Conservation (phyloP, 2,113 vertebrate genomes). For the Lota lota region DNA sequence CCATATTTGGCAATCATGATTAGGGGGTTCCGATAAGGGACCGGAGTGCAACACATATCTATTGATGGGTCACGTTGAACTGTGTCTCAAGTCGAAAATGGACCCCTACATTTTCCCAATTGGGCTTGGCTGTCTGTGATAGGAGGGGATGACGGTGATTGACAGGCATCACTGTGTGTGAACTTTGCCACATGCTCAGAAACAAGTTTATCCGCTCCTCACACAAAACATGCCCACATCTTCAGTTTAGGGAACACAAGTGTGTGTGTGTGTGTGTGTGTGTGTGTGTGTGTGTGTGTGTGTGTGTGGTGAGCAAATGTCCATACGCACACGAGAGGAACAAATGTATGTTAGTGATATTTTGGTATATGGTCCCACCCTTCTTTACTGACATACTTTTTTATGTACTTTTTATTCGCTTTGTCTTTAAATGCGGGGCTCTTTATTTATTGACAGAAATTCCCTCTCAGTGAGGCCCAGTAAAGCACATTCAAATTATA, state of each 20-base stretch:
- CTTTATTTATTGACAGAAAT: slow-evolving; percentile 70
- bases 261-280: slow-evolving; percentile 41
- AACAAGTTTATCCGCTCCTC: no score
- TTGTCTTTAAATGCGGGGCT: slow-evolving; percentile 63
- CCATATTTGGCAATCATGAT: slow-evolving; percentile 48
- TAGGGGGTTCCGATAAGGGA: slow-evolving; percentile 65
- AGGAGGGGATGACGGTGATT: slow-evolving; percentile 52
- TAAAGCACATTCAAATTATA: slow-evolving; percentile 73
- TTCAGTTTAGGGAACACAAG: slow-evolving; percentile 3
- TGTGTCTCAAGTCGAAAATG: slow-evolving; percentile 47
- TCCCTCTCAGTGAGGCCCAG: slow-evolving; percentile 64
- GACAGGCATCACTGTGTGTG: slow-evolving; percentile 63
- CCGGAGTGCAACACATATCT: slow-evolving; percentile 52
- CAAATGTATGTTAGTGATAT: neutral
- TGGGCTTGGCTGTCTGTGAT: slow-evolving; percentile 51
- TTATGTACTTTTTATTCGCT: slow-evolving; percentile 45
- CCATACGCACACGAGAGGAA: neutral
- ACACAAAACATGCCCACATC: no score
- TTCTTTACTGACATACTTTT: slow-evolving; percentile 21
- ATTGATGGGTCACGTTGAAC: slow-evolving; percentile 50
- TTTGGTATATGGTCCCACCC: slow-evolving; percentile 4
- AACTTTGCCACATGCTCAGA: slow-evolving; percentile 47
- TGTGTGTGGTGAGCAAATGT: neutral
- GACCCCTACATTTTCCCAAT: slow-evolving; percentile 24
- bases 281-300: neutral